Conservation (phyloP, 2,888 invertebrate genomes). For the Formica aserva region DNA sequence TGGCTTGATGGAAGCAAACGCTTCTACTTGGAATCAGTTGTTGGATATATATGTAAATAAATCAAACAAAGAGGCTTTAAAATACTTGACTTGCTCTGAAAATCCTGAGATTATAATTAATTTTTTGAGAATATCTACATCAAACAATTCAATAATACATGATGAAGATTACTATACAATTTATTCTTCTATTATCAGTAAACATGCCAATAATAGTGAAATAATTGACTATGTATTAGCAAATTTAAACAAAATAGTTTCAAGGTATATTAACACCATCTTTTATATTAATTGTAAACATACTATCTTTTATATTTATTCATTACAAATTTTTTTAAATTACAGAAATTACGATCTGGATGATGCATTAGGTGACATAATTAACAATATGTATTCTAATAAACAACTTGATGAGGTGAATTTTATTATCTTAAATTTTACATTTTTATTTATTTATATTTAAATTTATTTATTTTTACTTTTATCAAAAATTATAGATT, state of each 20-base stretch:
- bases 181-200: neutral
- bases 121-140: constrained; percentile 58
- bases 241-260: constrained; percentile 29
- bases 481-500: neutral
- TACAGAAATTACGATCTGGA: neutral
- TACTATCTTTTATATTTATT: neutral
- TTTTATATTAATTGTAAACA: neutral
- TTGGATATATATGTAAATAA: constrained; percentile 40
- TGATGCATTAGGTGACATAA: neutral
- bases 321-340: neutral
- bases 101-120: constrained; percentile 83
- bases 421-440: neutral
- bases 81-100: constrained; percentile 85
- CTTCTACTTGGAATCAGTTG: constrained; percentile 67
- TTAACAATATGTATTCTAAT: neutral
- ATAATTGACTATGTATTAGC: constrained; percentile 30
- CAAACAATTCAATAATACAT: neutral
- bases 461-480: neutral
- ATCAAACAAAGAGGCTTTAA: constrained; percentile 76
- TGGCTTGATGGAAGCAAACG: constrained; percentile 81
- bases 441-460: neutral
- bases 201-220: neutral
- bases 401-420: constrained; percentile 30
- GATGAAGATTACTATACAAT: neutral
- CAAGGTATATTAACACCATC: constrained; percentile 38